Evolutionary conservation across 2,888 invertebrate genomes (phyloP), one percentile per base, ranked within the genome.

Genomic region (Dolomedes plantarius): DNA sequence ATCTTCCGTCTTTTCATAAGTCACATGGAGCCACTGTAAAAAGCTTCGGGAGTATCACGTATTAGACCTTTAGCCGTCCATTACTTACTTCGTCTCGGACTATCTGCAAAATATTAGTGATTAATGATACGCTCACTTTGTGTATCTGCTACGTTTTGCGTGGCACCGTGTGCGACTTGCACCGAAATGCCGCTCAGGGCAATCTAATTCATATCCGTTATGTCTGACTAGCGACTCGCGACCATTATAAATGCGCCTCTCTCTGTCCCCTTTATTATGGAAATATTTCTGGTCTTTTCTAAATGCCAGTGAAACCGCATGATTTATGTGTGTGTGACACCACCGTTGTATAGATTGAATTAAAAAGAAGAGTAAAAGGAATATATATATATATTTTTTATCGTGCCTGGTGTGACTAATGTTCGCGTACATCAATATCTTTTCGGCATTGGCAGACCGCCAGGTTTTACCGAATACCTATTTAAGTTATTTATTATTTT

Each of bases 211-310:
- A 16, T 23, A 6, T 56, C 46, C 56, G 23, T 46, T 46, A 46
- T 46, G 41, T 23, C 56, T 23, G 19, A 6, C 23, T 56, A 23
- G 23, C 56, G 56, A 46, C 16, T 46, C 11, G 16, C 46, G 46
- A 56, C 16, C 5, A 56, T 56, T 56, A 56, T 56, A 16, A 56
- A 56, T 23, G 56, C 23, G 56, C 23, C 56, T 56, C 11, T 16
- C 23, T n/a, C n/a, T 56, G 46, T 16, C 56, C 23, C 56, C 23
- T 56, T 56, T 56, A 56, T 56, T 23, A 56, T 56, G 56, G 56
- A 56, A 56, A 56, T 56, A 56, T 56, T 56, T 56, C 56, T 19
- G 3, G 56, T 56, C 7, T 1, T 16, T 56, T 23, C 23, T 56
- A 23, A 56, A 56, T 23, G 56, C 56, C 19, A 56, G 56, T 56